These are phyloP conservation scores for Perizoma affinitatum DNA, from an alignment of 2,888 invertebrate genomes.

Conservation along the genomic window DNA sequence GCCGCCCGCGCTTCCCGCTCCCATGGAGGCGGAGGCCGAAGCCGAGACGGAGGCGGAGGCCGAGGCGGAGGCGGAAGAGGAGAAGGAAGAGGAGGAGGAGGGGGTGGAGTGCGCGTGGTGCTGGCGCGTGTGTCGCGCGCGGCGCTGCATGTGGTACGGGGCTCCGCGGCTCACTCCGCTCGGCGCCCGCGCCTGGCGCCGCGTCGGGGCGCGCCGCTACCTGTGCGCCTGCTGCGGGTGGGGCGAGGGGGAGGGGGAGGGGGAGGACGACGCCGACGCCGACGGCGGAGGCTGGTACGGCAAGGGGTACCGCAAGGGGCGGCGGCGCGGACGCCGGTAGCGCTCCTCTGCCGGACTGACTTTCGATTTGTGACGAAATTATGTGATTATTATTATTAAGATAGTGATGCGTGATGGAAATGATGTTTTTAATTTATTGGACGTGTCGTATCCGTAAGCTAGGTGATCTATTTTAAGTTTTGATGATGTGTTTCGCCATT, in stretches of 20 bases:
- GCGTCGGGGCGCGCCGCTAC: conserved; percentile 81
- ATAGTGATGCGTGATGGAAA: no score
- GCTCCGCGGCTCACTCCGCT: conserved; percentile 71
- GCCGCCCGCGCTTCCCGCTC: conserved; percentile 16
- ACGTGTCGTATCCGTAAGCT: neutral
- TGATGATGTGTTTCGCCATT: conserved; percentile 2
- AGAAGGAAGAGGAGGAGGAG: conserved; percentile 13
- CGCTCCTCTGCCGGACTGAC: conserved; percentile 27
- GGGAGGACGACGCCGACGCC: conserved; percentile 8
- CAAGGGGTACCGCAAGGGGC: conserved; percentile 92
- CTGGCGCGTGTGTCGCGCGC: conserved; percentile 54
- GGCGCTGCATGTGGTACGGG: conserved; percentile 77
- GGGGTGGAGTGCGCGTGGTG: conserved; percentile 64
- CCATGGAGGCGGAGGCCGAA: conserved; percentile 25
- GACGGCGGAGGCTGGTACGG: conserved; percentile 91
- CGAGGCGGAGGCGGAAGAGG: no score
- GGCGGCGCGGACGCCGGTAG: conserved; percentile 71
- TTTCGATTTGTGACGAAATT: no score
- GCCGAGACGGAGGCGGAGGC: conserved; percentile 34
- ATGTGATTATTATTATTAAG: no score
- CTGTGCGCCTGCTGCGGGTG: conserved; percentile 87
- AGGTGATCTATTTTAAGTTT: neutral
- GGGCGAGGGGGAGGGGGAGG: conserved; percentile 31
- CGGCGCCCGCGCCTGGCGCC: conserved; percentile 56
- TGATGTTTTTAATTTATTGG: conserved; percentile 9